Percentiles rank a stretch among this genome's conserved stretches.
These are phyloP conservation scores for Lasioglossum marginatum DNA, from an alignment of 2,888 invertebrate species.

Conservation along the genomic window DNA sequence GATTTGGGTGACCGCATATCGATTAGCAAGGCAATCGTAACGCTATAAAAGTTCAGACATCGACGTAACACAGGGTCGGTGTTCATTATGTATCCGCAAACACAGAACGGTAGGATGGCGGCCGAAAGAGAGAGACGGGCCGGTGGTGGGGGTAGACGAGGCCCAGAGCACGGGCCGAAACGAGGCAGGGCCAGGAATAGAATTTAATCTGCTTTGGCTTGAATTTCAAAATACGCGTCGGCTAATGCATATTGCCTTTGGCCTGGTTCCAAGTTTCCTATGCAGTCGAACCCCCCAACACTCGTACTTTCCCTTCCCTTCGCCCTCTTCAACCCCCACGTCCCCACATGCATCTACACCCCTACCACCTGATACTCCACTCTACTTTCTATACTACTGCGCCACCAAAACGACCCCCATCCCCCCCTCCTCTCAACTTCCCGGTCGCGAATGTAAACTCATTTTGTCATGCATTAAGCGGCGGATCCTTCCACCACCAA, in stretches of 20 bases:
- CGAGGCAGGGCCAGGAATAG: slow-evolving; percentile 69
- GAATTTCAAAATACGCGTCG: slow-evolving; percentile 81
- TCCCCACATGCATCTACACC: not conserved
- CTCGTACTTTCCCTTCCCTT: slow-evolving; percentile 36
- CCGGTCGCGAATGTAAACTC: slow-evolving; percentile 78
- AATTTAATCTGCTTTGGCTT: slow-evolving; percentile 83
- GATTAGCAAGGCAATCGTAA: slow-evolving; percentile 61
- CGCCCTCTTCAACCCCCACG: slow-evolving; percentile 19
- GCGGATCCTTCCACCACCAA: slow-evolving; percentile 36
- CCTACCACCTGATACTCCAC: not conserved
- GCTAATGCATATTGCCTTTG: slow-evolving; percentile 83
- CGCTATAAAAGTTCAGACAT: slow-evolving; percentile 59
- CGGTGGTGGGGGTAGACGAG: slow-evolving; percentile 21
- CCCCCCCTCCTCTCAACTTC: not conserved
- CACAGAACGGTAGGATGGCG: slow-evolving; percentile 53
- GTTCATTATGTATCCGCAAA: slow-evolving; percentile 73
- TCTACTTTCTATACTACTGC: slow-evolving; percentile 29
- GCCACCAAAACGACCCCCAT: slow-evolving; percentile 26
- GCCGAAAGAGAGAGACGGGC: slow-evolving; percentile 30
- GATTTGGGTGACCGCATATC: slow-evolving; percentile 58
- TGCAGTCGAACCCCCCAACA: slow-evolving; percentile 70
- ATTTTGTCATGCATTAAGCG: slow-evolving; percentile 79
- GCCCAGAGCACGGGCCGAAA: slow-evolving; percentile 35
- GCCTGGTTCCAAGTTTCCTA: slow-evolving; percentile 79
- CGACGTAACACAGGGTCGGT: slow-evolving; percentile 48